Evolutionary conservation across 2,113 vertebrate species (phyloP), one percentile per base, ranked within the genome.

Genomic region (Craseonycteris thonglongyai): DNA sequence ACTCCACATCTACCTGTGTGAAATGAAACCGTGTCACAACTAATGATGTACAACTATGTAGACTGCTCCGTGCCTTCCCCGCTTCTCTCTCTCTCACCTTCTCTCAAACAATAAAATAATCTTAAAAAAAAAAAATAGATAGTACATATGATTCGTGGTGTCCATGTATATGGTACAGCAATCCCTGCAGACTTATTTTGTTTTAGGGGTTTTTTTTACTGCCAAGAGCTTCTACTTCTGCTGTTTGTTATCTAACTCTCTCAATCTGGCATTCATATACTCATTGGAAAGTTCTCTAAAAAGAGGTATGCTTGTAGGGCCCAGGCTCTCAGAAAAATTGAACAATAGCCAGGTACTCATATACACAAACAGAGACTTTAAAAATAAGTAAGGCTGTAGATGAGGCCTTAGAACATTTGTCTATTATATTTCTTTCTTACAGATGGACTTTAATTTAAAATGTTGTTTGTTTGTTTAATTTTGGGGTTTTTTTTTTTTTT

Each of bases 351-450:
- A 63, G 38, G 49, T 2, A 9, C 19, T 88, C 61, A 92, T 83
- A 80, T 56, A 83, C 19, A 83, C 19, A n/a, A 21, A 66, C 21
- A 91, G 54, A 90, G 16, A 78, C 8, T 71, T 2, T 51, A 65
- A 91, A 90, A 74, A 42, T 71, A 92, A 90, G 6, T 28, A 83
- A 87, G 24, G 14, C 35, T 18, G 33, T 49, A 51, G 30, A 75
- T 54, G 61, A 63, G 19, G 40, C 10, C 13, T 90, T 85, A 92
- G 58, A 88, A 59, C 19, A 83, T 93, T 81, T 90, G 56, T 16
- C 24, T 88, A 51, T 78, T 94, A n/a, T n/a, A n/a, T 88, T 93
- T 90, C 18, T 85, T 96, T 71, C 35, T 51, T 72, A 86, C 90
- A 75, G 9, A 58, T 33, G 28, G 42, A 82, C 16, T 93, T 93